Conservation (phyloP, 2,113 vertebrate species). For the Copsychus sechellarum region DNA sequence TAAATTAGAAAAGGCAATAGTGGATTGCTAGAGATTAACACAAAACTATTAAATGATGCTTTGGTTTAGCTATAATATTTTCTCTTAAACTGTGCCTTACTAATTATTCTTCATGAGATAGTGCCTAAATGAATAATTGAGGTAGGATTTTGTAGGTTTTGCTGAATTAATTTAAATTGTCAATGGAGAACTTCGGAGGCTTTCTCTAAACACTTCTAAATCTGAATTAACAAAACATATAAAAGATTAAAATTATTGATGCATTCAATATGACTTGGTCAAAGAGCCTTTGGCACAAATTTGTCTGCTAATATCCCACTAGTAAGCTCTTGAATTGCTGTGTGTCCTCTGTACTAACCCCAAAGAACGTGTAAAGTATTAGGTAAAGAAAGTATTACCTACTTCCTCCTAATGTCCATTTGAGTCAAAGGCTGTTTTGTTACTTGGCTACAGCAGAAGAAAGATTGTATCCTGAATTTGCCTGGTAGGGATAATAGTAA, state of each 20-base stretch:
- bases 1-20: slow-evolving; percentile 5
- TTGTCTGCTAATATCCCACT: not conserved
- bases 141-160: not conserved
- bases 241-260: not conserved
- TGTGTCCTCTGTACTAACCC: not conserved
- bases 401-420: not conserved
- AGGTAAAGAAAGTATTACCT: not conserved
- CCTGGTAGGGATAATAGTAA: not conserved
- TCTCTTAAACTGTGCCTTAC: not conserved
- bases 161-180: not conserved
- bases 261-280: not conserved
- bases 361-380: not conserved
- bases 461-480: not conserved
- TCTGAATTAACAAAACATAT: not conserved
- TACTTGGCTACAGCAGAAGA: not conserved
- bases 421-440: not conserved
- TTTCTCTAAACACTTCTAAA: not conserved
- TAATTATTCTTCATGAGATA: not conserved
- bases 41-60: not conserved
- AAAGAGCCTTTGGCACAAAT: not conserved
- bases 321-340: not conserved
- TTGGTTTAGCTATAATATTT: not conserved
- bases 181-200: not conserved
- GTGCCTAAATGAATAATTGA: not conserved
- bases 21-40: not conserved